Base-by-base conservation (phyloP, 2,113 vertebrate genomes). In the Gobio gobio region DNA sequence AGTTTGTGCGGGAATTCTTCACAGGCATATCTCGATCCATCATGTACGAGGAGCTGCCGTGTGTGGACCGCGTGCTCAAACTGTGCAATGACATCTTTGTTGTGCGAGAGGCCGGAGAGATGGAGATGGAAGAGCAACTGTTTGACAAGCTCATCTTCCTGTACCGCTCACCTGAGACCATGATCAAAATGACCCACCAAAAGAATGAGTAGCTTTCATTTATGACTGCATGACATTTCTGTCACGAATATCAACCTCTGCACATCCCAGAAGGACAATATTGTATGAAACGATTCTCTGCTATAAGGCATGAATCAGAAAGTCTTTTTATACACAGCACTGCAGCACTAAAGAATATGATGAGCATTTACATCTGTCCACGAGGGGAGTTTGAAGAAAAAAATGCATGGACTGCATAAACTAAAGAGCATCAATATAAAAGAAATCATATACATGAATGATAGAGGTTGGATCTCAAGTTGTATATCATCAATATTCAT, bases 1-100 rank as follows among this genome's bases (percentile, higher is more conserved):
- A 95, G 91, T 96, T 96, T 78, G 95, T 95, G 84, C 88, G 92
- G 26, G 94, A 96, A 83, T 94, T 95, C 91, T 95, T 96, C 90
- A 95, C 94, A 0, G 90, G 95, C 36, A 95, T 95, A 82, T 95
- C 95, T 0, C 90, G 92, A 47, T 96, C 94, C 89, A 95, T 96
- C 89, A 94, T 93, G 95, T 95, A 94, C 0, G 94, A 96, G 86
- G 94, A 95, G 83, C 91, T 96, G 74, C 95, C 96, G 0, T 93
- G 92, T 0, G 93, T 95, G 33, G 95, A 95, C 89, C 90, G 91
- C 0, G 92, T 95, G 80, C 91, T 96, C 43, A 93, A 95, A 83
- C 93, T 95, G 20, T 94, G 94, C 91, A 94, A 90, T 0, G 94
- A 95, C 87, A 94, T 94, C 89, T 94, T 96, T 22, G 90, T 95